Evolutionary conservation across 2,797 vertebrate species (phyloP).

Genomic region (Characodon lateralis): DNA sequence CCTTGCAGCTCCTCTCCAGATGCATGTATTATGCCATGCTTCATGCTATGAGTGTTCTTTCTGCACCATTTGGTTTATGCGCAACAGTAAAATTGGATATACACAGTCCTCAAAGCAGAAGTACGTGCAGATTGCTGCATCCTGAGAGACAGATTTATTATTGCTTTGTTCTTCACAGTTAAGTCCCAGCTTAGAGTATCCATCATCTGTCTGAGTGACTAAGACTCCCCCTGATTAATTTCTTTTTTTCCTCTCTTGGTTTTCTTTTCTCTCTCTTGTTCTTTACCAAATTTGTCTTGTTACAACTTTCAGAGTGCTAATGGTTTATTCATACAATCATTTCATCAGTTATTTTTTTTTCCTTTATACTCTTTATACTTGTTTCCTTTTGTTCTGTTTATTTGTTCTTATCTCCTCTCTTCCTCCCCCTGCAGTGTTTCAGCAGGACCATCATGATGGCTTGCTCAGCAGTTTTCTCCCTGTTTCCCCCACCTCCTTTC

Average conservation of each 20-base stretch:
- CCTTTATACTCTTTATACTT: not conserved
- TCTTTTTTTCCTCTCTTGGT: not conserved
- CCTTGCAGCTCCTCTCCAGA: not conserved
- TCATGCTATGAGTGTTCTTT: constrained; percentile 9
- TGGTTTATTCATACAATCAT: constrained; percentile 22
- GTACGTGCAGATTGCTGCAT: constrained; percentile 17
- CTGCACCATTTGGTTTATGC: constrained; percentile 27
- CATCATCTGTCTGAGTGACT: constrained; percentile 42
- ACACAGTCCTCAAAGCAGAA: constrained; percentile 13
- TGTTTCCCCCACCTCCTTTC: constrained; percentile 13
- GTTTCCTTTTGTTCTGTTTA: not conserved
- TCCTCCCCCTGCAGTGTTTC: constrained; percentile 27
- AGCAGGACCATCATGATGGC: constrained; percentile 33
- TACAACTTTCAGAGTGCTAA: constrained; percentile 27
- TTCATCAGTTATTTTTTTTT: not conserved
- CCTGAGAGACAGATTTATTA: constrained; percentile 63
- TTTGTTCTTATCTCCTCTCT: not conserved
- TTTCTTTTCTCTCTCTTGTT: not conserved
- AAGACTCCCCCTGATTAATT: not conserved
- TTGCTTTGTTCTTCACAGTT: constrained; percentile 61
- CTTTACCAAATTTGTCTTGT: constrained; percentile 27
- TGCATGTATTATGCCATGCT: not conserved
- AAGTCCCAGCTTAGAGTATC: constrained; percentile 51
- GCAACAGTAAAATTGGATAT: constrained; percentile 38
- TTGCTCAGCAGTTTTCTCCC: constrained; percentile 40